Conservation (phyloP, 2,888 invertebrate species). For the Bursaphelenchus okinawaensis region DNA sequence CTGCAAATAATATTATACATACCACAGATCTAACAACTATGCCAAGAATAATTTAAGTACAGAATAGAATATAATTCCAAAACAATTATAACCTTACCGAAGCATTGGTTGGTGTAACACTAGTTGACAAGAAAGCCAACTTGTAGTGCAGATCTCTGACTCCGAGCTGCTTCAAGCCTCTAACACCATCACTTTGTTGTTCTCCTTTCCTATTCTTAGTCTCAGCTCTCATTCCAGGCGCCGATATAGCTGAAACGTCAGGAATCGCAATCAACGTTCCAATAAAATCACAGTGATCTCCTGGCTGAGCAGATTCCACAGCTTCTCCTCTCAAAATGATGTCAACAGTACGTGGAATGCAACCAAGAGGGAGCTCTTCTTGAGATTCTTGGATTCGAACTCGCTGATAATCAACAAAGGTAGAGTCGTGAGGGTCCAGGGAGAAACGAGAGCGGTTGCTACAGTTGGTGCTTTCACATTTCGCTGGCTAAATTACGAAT, state of each 20-base stretch:
- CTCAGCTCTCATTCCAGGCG: slow-evolving; percentile 76
- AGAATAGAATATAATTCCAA: neutral
- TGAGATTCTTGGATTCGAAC: slow-evolving; percentile 95
- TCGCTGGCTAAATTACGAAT: slow-evolving; percentile 71
- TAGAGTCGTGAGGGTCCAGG: slow-evolving; percentile 84
- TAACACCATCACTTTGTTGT: slow-evolving; percentile 73
- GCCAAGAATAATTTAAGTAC: neutral
- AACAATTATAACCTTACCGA: slow-evolving; percentile 61
- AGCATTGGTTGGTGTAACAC: slow-evolving; percentile 78
- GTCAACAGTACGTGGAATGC: slow-evolving; percentile 89
- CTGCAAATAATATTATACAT: slow-evolving; percentile 53
- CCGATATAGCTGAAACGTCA: slow-evolving; percentile 78
- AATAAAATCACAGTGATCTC: slow-evolving; percentile 80
- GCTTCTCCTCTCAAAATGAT: slow-evolving; percentile 87
- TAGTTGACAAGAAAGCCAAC: slow-evolving; percentile 88
- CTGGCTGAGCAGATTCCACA: slow-evolving; percentile 89
- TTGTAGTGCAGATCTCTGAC: slow-evolving; percentile 79
- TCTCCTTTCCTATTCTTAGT: slow-evolving; percentile 68
- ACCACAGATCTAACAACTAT: too few relatives aligned
- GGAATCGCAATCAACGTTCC: slow-evolving; percentile 95
- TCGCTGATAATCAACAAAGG: slow-evolving; percentile 97
- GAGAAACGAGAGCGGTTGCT: slow-evolving; percentile 82
- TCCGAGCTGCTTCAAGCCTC: slow-evolving; percentile 78
- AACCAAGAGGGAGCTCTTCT: slow-evolving; percentile 87
- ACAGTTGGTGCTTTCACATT: slow-evolving; percentile 92